Percentiles rank a stretch among this genome's conserved stretches.
Conservation (phyloP, 2,888 invertebrate genomes). For the Carcina quercana region DNA sequence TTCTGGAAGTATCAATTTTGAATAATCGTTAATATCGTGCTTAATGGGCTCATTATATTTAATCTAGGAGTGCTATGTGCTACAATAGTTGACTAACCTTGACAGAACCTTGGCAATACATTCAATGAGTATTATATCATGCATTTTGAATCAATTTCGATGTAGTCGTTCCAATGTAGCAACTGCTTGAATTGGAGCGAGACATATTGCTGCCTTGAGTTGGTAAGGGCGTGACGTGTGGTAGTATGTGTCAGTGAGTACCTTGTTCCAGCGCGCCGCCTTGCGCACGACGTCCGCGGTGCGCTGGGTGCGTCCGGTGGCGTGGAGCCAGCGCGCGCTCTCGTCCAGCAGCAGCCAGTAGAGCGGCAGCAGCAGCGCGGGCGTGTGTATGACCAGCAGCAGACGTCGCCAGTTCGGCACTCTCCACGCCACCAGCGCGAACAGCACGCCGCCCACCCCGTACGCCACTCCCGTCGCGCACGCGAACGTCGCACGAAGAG, state of each 20-base stretch:
- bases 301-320: constrained; percentile 69
- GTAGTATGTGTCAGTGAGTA: too few relatives aligned
- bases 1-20: constrained; percentile 26
- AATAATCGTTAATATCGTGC: too few relatives aligned
- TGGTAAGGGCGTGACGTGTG: too few relatives aligned
- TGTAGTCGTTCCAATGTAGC: too few relatives aligned
- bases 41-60: too few relatives aligned
- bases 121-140: too few relatives aligned
- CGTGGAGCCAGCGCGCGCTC: constrained; percentile 84
- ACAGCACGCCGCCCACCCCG: constrained; percentile 72
- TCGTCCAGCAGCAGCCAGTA: constrained; percentile 82
- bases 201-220: too few relatives aligned
- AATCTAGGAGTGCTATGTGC: too few relatives aligned
- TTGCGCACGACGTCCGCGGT: constrained; percentile 74
- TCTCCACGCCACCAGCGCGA: constrained; percentile 48
- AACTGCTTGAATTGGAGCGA: too few relatives aligned
- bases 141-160: too few relatives aligned
- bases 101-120: too few relatives aligned
- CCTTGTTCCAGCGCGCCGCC: constrained; percentile 78
- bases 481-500: constrained; percentile 52
- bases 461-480: constrained; percentile 57
- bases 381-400: constrained; percentile 78
- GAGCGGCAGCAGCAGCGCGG: constrained; percentile 78
- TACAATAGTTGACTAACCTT: too few relatives aligned
- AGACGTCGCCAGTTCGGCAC: constrained; percentile 80